Percentiles rank a stretch among this genome's conserved stretches.
phyloP scores from a whole-genome alignment of 1,140 invertebrate species.

The Pseudachorutes palmiensis region DNA sequence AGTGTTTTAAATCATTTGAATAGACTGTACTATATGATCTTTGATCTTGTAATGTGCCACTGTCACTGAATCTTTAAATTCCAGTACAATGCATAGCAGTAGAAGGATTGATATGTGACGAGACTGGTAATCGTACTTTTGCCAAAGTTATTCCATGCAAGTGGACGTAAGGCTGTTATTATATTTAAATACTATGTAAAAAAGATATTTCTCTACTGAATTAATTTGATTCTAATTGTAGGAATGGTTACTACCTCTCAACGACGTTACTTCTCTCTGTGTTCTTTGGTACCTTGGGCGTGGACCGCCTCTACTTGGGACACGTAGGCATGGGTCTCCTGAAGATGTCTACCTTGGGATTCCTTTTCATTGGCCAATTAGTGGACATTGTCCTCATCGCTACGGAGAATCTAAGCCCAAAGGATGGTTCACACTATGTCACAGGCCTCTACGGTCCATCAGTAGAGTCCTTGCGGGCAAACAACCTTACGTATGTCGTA shows the following conservation, averaged over 20 bases:
- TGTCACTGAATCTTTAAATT: constrained; percentile 42
- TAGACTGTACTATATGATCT: too few relatives aligned
- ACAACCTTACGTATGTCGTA: constrained; percentile 76
- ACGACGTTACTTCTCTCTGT: constrained; percentile 85
- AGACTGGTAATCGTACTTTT: constrained; percentile 70
- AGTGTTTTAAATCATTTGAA: constrained; percentile 7
- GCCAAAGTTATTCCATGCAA: constrained; percentile 74
- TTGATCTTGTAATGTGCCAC: too few relatives aligned
- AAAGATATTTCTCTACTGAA: too few relatives aligned
- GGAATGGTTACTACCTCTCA: constrained; percentile 88
- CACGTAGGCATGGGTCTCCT: constrained; percentile 89
- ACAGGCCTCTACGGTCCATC: constrained; percentile 88
- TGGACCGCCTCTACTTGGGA: constrained; percentile 92
- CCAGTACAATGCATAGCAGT: constrained; percentile 72
- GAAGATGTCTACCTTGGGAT: constrained; percentile 91
- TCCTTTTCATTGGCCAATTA: constrained; percentile 92
- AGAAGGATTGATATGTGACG: constrained; percentile 69
- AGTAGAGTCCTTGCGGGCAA: constrained; percentile 66
- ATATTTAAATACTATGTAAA: too few relatives aligned
- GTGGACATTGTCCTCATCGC: constrained; percentile 92
- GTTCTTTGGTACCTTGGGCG: constrained; percentile 94
- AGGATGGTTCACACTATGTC: constrained; percentile 92
- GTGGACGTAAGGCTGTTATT: constrained; percentile 83
- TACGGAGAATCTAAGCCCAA: constrained; percentile 80
- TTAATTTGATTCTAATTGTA: too few relatives aligned